Evolutionary conservation across 2,113 vertebrate genomes (phyloP), one percentile per base, ranked within the genome.

Genomic region (Laticauda colubrina): DNA sequence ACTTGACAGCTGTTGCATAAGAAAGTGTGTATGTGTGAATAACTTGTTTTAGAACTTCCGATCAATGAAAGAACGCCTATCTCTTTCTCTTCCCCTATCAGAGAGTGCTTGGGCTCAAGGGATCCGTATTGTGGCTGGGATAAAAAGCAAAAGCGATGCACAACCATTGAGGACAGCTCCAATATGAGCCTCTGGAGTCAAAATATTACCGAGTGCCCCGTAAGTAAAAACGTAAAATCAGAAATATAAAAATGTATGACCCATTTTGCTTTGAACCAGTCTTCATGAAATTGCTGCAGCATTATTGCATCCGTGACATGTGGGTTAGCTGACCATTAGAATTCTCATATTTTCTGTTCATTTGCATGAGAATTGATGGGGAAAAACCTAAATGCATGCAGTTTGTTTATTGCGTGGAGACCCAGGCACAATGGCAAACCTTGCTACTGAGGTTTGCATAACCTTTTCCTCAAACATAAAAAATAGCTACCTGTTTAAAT

Each of bases 101-200:
- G 99, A 95, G 96, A 98, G n/a, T 99, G 99, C 93, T 97, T 99
- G 92, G 98, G 98, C 93, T 98, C 99, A 5, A 97, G 99, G 96
- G 99, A 99, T 96, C 99, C 99, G 0, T 99, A 99, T 94, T 99
- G 99, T 0, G 99, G 99, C 96, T 99, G 99, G 99, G 99, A 99
- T 93, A 97, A 97, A 93, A 98, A 98, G 93, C 98, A 99, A 97
- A 98, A 98, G 18, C 97, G 96, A n/a, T 99, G 99, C 96, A 99
- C 98, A 95, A 99, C 99, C 0, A 97, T 99, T 57, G 98, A 99
- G 95, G 99, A 99, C 97, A 99, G 99, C 95, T 98, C 98, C 96
- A 99, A 99, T 97, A 99, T 99, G 99, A 99, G 99, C 96, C 98
- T 99, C 93, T 99, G 99, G 99, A 99, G 97, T 92, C 99, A 99